Percentiles rank a stretch among this genome's conserved stretches.
These are phyloP conservation scores for Oppia nitens DNA, from an alignment of 1,140 invertebrate species.

Conservation along the genomic window DNA sequence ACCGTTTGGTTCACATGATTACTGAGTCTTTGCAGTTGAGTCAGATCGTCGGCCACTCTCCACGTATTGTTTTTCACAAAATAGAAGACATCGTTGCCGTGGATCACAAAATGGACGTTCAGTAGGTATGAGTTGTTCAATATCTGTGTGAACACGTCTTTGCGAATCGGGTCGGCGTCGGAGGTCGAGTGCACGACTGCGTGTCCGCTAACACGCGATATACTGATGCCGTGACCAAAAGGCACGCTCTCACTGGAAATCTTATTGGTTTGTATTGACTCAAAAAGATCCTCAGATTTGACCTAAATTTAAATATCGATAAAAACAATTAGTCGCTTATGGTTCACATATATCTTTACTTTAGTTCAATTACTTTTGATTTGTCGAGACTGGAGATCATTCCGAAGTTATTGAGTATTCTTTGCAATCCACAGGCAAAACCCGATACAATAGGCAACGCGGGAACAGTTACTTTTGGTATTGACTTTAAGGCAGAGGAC, in stretches of 20 bases:
- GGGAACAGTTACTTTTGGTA: neutral
- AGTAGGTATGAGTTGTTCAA: slow-evolving; percentile 82
- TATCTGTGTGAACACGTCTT: slow-evolving; percentile 77
- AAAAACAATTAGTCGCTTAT: no score
- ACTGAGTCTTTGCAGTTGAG: slow-evolving; percentile 56
- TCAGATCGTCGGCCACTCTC: slow-evolving; percentile 50
- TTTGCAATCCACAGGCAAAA: neutral
- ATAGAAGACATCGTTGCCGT: slow-evolving; percentile 78
- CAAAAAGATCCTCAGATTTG: slow-evolving; percentile 20
- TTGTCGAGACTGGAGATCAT: neutral
- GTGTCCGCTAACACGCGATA: slow-evolving; percentile 54
- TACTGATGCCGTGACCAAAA: slow-evolving; percentile 53
- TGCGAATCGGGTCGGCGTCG: slow-evolving; percentile 47
- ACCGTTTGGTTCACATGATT: slow-evolving; percentile 86
- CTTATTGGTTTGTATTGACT: slow-evolving; percentile 18
- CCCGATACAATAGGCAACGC: slow-evolving; percentile 1
- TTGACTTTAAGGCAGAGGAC: neutral
- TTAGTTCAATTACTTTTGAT: slow-evolving; percentile 11
- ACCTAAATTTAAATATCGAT: slow-evolving; percentile 17
- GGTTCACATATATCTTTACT: no score
- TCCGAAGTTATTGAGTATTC: neutral
- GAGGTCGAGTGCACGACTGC: slow-evolving; percentile 35
- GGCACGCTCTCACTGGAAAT: slow-evolving; percentile 21
- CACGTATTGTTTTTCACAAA: slow-evolving; percentile 60
- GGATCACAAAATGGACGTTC: slow-evolving; percentile 76